Conservation (phyloP, 2,113 vertebrate genomes). For the Sapayoa aenigma region DNA sequence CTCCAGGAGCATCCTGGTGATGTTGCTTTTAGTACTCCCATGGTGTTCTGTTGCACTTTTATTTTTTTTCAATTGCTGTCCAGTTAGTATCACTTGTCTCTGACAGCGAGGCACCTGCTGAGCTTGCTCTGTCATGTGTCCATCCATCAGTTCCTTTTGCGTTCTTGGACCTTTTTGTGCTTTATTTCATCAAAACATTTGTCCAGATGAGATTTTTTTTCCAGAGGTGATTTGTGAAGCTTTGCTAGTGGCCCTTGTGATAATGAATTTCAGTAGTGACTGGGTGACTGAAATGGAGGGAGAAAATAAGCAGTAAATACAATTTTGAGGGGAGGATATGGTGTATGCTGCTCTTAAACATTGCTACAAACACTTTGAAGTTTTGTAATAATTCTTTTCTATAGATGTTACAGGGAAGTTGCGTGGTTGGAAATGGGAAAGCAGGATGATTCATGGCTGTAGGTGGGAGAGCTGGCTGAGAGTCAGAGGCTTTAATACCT, state of each 20-base stretch:
- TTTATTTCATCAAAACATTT: neutral
- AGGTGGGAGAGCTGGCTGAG: neutral
- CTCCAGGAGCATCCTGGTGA: neutral
- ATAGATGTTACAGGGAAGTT: neutral
- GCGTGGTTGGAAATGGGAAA: neutral
- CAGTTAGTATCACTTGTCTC: neutral
- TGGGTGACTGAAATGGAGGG: neutral
- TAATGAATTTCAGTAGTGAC: neutral
- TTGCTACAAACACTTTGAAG: neutral
- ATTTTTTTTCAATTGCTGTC: neutral
- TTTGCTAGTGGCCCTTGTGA: neutral
- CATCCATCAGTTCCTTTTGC: neutral
- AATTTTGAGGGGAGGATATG: neutral
- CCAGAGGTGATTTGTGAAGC: neutral
- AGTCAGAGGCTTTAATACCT: neutral
- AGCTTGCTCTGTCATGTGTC: neutral
- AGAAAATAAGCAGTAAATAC: neutral
- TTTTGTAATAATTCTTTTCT: neutral
- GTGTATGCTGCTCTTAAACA: neutral
- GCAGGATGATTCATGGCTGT: neutral
- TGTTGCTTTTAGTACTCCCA: neutral
- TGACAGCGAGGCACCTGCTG: neutral
- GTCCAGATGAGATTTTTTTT: neutral
- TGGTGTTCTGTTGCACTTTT: neutral
- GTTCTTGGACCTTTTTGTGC: neutral